phyloP scores from a whole-genome alignment of 2,113 vertebrate species.

The Ia io region DNA sequence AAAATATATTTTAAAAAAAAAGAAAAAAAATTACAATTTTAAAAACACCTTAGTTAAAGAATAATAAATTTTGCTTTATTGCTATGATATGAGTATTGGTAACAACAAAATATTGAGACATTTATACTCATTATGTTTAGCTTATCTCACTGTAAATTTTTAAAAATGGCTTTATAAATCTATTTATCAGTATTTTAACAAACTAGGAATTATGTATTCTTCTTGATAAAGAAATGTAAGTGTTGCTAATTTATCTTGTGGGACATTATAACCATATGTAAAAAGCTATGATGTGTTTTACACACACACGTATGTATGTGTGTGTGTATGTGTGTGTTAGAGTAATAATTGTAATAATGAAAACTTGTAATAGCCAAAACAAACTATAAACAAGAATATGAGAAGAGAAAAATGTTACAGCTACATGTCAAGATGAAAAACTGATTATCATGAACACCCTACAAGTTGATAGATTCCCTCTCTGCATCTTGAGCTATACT shows the following conservation, averaged over 20 bases:
- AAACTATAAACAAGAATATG: neutral
- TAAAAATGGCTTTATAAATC: neutral
- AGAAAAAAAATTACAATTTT: neutral
- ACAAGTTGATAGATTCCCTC: neutral
- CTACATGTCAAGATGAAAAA: neutral
- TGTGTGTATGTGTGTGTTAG: neutral
- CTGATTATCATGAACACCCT: neutral
- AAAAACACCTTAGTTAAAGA: neutral
- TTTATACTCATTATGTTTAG: neutral
- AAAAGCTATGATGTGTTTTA: neutral
- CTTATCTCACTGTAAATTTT: neutral
- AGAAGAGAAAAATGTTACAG: neutral
- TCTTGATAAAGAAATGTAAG: neutral
- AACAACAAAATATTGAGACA: neutral
- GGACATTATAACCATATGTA: neutral
- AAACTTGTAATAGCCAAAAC: neutral
- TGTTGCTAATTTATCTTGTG: neutral
- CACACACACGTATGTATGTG: neutral
- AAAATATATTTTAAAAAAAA: no score
- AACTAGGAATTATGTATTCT: neutral
- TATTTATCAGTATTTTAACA: neutral
- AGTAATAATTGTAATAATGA: neutral
- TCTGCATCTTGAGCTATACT: rapidly evolving
- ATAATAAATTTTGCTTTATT: neutral
- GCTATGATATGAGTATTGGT: neutral